A percentile compares a stretch with the other conserved stretches of the same genome.
These are phyloP conservation scores for Corythornis vintsioides DNA, from an alignment of 2,113 vertebrate genomes.

Conservation along the genomic window DNA sequence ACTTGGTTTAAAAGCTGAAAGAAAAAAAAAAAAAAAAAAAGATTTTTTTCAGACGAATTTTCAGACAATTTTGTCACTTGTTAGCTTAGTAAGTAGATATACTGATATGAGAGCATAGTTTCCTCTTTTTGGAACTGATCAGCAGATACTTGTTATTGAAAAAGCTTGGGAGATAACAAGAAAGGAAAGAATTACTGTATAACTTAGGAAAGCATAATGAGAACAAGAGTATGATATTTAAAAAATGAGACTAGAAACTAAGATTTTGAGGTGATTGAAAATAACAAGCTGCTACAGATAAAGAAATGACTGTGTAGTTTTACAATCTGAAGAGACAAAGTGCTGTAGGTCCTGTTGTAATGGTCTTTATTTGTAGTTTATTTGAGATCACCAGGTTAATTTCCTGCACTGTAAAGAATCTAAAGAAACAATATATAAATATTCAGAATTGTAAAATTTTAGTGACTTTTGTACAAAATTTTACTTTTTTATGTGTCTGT, in stretches of 20 bases:
- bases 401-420: background rate
- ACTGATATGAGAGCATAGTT: background rate
- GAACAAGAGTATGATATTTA: background rate
- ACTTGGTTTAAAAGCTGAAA: background rate
- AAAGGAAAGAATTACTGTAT: background rate
- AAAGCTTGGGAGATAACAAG: background rate
- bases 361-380: background rate
- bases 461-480: background rate
- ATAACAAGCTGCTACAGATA: background rate
- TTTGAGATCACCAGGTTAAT: background rate
- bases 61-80: background rate
- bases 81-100: background rate
- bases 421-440: background rate
- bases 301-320: background rate
- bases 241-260: background rate
- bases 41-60: background rate
- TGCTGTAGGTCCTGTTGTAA: background rate
- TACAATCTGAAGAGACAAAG: background rate
- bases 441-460: background rate
- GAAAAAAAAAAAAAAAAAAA: background rate
- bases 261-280: background rate
- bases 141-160: background rate
- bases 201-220: background rate
- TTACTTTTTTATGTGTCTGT: background rate
- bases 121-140: background rate